Percentiles rank a stretch among this genome's conserved stretches.
Conservation (phyloP, 2,888 invertebrate species). For the Rutpela maculata region DNA sequence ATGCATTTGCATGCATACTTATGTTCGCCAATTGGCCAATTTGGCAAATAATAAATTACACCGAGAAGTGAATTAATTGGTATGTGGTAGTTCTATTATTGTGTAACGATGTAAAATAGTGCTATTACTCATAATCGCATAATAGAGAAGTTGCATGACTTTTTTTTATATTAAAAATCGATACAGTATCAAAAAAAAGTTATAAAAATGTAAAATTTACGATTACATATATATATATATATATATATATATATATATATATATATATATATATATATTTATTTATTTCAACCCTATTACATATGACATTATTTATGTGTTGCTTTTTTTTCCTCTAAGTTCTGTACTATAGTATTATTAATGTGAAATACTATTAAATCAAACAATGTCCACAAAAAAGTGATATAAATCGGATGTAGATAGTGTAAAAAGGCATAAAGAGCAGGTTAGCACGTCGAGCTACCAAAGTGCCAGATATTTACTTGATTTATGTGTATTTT, state of each 20-base stretch:
- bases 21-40: neutral
- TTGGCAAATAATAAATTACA: neutral
- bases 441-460: slow-evolving; percentile 1
- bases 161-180: no score
- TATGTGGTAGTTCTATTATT: neutral
- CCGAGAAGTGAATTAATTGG: neutral
- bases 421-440: neutral
- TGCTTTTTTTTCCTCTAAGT: no score
- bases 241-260: no score
- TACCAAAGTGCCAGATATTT: neutral
- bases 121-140: neutral
- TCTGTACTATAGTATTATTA: no score
- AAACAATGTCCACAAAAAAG: neutral
- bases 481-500: slow-evolving; percentile 1
- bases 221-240: no score
- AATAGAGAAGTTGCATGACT: no score
- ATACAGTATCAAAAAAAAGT: no score
- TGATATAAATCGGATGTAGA: neutral
- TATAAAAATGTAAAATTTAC: no score
- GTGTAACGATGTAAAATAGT: neutral
- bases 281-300: no score
- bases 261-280: no score
- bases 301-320: no score
- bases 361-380: no score
- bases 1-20: neutral